These are phyloP conservation scores for Brotogeris chrysoptera DNA, from an alignment of 2,797 vertebrate genomes.

Conservation along the genomic window DNA sequence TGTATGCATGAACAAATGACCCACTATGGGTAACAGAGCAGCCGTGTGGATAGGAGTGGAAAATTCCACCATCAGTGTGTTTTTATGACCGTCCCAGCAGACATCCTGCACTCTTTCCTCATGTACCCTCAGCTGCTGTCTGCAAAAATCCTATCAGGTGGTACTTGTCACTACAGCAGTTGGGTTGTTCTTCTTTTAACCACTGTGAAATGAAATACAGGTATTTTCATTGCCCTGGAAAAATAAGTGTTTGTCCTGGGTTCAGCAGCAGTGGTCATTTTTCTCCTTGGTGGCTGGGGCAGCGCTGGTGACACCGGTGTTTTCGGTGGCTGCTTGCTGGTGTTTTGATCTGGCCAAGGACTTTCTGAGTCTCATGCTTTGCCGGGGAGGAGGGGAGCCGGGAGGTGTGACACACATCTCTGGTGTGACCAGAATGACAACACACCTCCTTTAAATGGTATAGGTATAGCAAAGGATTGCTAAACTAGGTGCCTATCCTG, in stretches of 20 bases:
- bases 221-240: background rate
- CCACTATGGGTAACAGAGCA: background rate
- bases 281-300: too few species aligned
- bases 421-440: too few species aligned
- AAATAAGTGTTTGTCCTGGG: background rate
- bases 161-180: background rate
- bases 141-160: background rate
- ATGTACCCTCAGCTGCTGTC: background rate
- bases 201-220: background rate
- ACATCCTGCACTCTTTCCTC: background rate
- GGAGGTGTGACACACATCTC: too few species aligned
- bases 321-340: too few species aligned
- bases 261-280: too few species aligned
- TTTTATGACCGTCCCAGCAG: background rate
- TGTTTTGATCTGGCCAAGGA: too few species aligned
- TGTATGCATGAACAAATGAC: background rate
- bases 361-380: too few species aligned
- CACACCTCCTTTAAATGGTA: too few species aligned
- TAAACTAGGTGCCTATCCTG: background rate
- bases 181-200: background rate
- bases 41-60: background rate
- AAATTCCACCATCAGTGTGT: background rate
- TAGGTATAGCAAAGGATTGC: background rate
- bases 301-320: too few species aligned
- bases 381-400: too few species aligned